Evolutionary conservation across 1,140 invertebrate genomes (phyloP).

Genomic region (Diorhabda carinulata): DNA sequence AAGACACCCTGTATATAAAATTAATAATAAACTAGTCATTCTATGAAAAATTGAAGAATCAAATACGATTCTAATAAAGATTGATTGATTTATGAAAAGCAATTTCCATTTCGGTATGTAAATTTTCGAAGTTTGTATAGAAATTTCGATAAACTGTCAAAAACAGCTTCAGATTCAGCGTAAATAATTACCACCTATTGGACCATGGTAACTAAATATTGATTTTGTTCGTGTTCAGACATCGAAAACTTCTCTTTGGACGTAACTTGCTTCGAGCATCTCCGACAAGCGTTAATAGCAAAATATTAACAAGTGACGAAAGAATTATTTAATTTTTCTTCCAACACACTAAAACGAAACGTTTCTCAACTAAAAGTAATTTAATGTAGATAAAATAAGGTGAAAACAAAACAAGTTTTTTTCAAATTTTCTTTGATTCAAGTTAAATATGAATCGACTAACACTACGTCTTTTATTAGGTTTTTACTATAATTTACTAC

Average conservation of each 20-base stretch:
- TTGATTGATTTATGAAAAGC: conserved; percentile 21
- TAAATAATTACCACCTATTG: conserved; percentile 34
- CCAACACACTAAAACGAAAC: too few relatives aligned
- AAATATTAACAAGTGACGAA: too few relatives aligned
- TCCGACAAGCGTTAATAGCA: conserved; percentile 20
- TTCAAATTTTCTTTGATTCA: too few relatives aligned
- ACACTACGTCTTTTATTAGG: too few relatives aligned
- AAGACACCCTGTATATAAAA: too few relatives aligned
- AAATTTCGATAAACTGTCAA: conserved; percentile 29
- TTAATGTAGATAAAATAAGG: too few relatives aligned
- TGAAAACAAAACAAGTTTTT: too few relatives aligned
- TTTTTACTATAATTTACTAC: too few relatives aligned
- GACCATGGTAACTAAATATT: conserved; percentile 31
- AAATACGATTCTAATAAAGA: conserved; percentile 7
- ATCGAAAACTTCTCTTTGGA: conserved; percentile 26
- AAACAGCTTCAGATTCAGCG: conserved; percentile 27
- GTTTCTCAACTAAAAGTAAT: too few relatives aligned
- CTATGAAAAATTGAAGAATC: background rate
- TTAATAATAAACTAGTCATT: too few relatives aligned
- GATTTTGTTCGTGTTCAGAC: conserved; percentile 27
- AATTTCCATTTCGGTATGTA: conserved; percentile 15
- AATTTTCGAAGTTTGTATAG: conserved; percentile 18
- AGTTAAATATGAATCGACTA: too few relatives aligned
- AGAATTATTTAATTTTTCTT: too few relatives aligned
- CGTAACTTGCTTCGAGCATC: conserved; percentile 26